phyloP scores from a whole-genome alignment of 2,797 vertebrate species.

The Sebastiscus tertius region DNA sequence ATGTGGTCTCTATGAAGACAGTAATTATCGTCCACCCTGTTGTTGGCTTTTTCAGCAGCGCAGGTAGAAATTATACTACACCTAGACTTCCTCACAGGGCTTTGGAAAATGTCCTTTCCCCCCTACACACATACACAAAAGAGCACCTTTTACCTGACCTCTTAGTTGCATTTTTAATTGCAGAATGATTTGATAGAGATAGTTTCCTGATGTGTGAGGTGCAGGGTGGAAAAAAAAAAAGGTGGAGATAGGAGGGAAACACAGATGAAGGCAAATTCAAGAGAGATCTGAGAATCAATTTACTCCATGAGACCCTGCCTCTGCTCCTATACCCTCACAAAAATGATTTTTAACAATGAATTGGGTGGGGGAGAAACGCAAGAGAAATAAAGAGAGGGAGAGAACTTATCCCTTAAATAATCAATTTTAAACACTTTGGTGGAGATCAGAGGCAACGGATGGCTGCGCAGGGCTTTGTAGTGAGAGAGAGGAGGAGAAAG shows the following conservation, averaged over 20 bases:
- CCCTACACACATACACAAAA: slow-evolving; percentile 12
- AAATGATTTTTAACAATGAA: slow-evolving; percentile 57
- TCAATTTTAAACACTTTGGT: slow-evolving; percentile 77
- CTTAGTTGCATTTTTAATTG: slow-evolving; percentile 45
- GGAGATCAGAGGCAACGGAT: slow-evolving; percentile 67
- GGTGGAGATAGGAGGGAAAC: slow-evolving; percentile 16
- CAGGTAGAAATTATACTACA: background rate
- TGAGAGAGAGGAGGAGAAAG: slow-evolving; percentile 28
- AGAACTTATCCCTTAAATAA: slow-evolving; percentile 72
- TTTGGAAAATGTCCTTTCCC: slow-evolving; percentile 17
- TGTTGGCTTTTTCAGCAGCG: background rate
- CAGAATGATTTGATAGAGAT: slow-evolving; percentile 7
- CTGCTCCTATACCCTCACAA: slow-evolving; percentile 18
- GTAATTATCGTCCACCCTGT: background rate
- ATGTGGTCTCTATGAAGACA: background rate
- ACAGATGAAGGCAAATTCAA: slow-evolving; percentile 18
- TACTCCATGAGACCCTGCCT: slow-evolving; percentile 46
- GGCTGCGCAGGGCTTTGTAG: slow-evolving; percentile 48
- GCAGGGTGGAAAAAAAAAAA: background rate
- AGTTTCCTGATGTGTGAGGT: background rate
- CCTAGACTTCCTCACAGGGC: slow-evolving; percentile 4
- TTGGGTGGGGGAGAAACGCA: slow-evolving; percentile 16
- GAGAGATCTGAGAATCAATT: slow-evolving; percentile 57
- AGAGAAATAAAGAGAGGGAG: slow-evolving; percentile 4
- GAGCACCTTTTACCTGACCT: background rate